Base-by-base conservation (phyloP, 1,140 invertebrate species). In the Musca vetustissima region DNA sequence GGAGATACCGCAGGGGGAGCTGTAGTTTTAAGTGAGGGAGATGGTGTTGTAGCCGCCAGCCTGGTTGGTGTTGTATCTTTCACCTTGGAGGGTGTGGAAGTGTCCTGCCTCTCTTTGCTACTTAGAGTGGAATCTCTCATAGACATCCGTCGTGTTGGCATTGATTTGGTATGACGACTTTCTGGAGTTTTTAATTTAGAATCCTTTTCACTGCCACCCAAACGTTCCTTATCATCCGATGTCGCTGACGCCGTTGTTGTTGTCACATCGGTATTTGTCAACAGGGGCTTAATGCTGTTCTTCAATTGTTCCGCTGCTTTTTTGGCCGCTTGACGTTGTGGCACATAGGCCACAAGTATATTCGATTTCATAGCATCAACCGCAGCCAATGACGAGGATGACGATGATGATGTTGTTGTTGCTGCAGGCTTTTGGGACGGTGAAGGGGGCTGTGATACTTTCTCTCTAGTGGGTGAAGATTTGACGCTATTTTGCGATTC, bases 231-330 rank as follows among this genome's bases (percentile, higher is more conserved):
- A 69, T 73, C 57, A 53, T 64, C 11, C 68, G 70, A 15, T 68
- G 66, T 4, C 13, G 28, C 28, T 15, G 59, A 14, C 32, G 36
- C 49, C 19, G 28, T 55, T 14, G 24, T 15, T 47, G 70, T 17
- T 8, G 47, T 55, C 13, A 73, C 70, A 28, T 61, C 57, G 4
- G 17, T 1, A 43, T 17, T 61, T 6, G 19, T 32, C 19, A 19
- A 15, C 8, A 80, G 83, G 72, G 87, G 85, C 72, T 91, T 91
- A 66, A 92, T 83, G 50, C 91, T 91, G 82, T 90, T 93, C 76
- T 95, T 94, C 49, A 95, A 92, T 76, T 94, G 93, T 73, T 93
- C 93, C 13, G 92, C 92, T 2, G 93, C 93, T 81, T 96, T 96
- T 78, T 94, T 95, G 43, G 94, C 94, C 4, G 94, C 94, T 83